Conservation (phyloP, 2,797 vertebrate genomes). For the Leucoraja ocellata region DNA sequence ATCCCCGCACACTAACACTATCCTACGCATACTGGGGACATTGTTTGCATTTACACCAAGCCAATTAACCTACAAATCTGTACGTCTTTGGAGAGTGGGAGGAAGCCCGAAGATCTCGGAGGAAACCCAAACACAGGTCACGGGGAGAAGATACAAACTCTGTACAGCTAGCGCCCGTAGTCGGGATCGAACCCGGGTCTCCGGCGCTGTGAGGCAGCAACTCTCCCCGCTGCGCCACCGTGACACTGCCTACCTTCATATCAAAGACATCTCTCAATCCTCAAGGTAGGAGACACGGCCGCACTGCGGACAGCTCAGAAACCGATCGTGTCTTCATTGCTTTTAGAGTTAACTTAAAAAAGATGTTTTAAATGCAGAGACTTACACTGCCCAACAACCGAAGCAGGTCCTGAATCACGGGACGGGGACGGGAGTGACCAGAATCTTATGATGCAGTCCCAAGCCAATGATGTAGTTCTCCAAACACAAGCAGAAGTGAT, state of each 20-base stretch:
- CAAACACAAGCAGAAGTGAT: neutral
- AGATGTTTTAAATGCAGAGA: neutral
- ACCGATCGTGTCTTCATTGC: neutral
- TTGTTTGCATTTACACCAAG: too few relatives aligned
- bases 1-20: too few relatives aligned
- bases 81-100: too few relatives aligned
- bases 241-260: neutral
- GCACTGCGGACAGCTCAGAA: neutral
- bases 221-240: too few relatives aligned
- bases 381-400: neutral
- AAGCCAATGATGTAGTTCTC: neutral
- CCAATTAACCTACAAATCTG: too few relatives aligned
- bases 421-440: neutral
- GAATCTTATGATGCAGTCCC: neutral
- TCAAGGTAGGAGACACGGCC: neutral
- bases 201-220: too few relatives aligned
- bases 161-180: too few relatives aligned
- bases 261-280: neutral
- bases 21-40: too few relatives aligned
- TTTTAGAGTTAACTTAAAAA: neutral
- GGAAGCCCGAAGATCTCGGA: too few relatives aligned
- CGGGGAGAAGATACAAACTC: too few relatives aligned
- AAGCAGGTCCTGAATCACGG: neutral
- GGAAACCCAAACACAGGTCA: too few relatives aligned
- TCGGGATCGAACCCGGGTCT: too few relatives aligned